Percentiles rank a stretch among this genome's conserved stretches.
These are phyloP conservation scores for Dione vanillae DNA, from an alignment of 2,888 invertebrate species.

Conservation along the genomic window DNA sequence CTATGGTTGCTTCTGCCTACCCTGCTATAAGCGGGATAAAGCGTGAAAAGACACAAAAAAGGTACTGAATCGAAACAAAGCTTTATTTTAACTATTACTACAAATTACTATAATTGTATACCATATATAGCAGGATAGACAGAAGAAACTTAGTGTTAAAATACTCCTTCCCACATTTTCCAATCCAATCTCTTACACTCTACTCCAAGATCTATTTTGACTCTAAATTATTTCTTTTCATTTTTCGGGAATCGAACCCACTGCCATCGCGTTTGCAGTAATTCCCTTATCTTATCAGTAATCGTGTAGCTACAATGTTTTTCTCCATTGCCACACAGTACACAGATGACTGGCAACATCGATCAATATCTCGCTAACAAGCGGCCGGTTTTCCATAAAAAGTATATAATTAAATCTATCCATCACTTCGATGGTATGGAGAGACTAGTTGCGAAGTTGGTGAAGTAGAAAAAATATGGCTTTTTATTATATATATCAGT, in stretches of 20 bases:
- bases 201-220: no score
- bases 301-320: background rate
- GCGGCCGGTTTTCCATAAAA: slow-evolving; percentile 59
- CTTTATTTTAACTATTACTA: no score
- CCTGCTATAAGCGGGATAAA: background rate
- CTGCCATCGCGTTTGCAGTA: no score
- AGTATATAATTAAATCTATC: slow-evolving; percentile 57
- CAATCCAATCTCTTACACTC: no score
- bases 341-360: slow-evolving; percentile 27
- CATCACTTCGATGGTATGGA: slow-evolving; percentile 37
- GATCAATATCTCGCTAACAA: slow-evolving; percentile 52
- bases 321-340: background rate
- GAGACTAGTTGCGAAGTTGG: background rate
- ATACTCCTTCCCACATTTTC: no score
- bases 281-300: background rate
- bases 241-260: no score
- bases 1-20: background rate
- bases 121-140: no score
- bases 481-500: background rate
- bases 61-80: no score
- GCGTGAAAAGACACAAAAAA: no score
- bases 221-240: no score
- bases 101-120: no score
- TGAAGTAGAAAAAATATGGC: background rate
- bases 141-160: no score